A percentile compares a stretch with the other conserved stretches of the same genome.
phyloP scores from a whole-genome alignment of 1,140 invertebrate genomes.

The Drosophila repleta region DNA sequence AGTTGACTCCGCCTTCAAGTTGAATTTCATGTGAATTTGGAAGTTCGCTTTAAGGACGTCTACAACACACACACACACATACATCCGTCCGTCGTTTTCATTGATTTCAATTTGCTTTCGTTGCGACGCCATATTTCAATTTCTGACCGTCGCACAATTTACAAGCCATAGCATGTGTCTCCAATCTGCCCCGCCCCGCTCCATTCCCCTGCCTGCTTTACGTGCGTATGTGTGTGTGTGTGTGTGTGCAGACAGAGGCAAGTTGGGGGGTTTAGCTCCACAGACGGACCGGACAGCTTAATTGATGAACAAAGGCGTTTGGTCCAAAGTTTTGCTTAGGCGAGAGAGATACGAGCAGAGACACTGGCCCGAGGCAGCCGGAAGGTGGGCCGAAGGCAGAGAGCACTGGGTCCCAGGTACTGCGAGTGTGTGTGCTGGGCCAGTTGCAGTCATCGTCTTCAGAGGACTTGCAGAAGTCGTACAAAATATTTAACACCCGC shows the following conservation, averaged over 20 bases:
- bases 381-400: no score
- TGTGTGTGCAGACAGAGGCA: constrained; percentile 10
- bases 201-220: not conserved
- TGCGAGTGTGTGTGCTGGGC: constrained; percentile 9
- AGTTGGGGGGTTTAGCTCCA: not conserved
- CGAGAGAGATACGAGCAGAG: constrained; percentile 35
- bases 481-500: constrained; percentile 82
- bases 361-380: not conserved
- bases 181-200: constrained; percentile 42
- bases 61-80: constrained; percentile 7
- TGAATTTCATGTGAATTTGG: constrained; percentile 11
- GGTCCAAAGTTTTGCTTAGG: constrained; percentile 45
- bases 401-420: constrained; percentile 4
- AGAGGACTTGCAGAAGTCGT: constrained; percentile 77
- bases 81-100: constrained; percentile 47
- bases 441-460: constrained; percentile 49
- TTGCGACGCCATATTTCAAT: constrained; percentile 80
- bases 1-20: constrained; percentile 20
- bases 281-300: constrained; percentile 50
- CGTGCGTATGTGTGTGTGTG: constrained; percentile 13
- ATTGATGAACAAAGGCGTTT: constrained; percentile 64
- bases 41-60: constrained; percentile 16
- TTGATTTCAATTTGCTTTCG: constrained; percentile 78
- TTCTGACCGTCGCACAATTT: constrained; percentile 79
- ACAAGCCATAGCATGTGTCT: constrained; percentile 79